A percentile compares a stretch with the other conserved stretches of the same genome.
These are phyloP conservation scores for Chrysotoxum bicinctum DNA, from an alignment of 2,888 invertebrate genomes.

Conservation along the genomic window DNA sequence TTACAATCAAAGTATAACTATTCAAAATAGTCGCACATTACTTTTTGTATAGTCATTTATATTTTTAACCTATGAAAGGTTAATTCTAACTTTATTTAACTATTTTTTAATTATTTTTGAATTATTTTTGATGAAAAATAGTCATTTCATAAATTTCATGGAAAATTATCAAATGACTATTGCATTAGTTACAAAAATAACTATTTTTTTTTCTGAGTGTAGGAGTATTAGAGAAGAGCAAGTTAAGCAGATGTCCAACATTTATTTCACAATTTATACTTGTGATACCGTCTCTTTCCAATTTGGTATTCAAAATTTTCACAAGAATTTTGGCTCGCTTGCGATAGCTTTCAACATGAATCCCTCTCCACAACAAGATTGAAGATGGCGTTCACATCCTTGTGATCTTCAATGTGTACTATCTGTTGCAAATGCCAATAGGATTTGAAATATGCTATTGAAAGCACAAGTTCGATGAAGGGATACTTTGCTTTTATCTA, in stretches of 20 bases:
- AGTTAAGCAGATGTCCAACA: not conserved
- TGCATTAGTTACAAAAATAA: too few relatives aligned
- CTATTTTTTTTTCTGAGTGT: too few relatives aligned
- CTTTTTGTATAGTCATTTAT: too few relatives aligned
- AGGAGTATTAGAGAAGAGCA: not conserved
- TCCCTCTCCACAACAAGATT: not conserved
- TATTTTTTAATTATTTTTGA: too few relatives aligned
- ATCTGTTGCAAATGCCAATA: not conserved
- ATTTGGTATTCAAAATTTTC: not conserved
- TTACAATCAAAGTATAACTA: too few relatives aligned
- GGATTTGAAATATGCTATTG: not conserved
- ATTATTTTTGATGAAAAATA: too few relatives aligned
- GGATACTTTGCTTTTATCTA: not conserved
- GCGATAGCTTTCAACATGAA: too few relatives aligned
- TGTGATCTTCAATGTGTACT: not conserved
- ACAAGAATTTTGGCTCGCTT: not conserved
- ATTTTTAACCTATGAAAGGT: too few relatives aligned
- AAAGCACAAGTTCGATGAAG: not conserved
- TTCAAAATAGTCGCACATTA: too few relatives aligned
- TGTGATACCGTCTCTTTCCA: fast-evolving
- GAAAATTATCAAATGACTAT: too few relatives aligned
- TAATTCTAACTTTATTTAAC: too few relatives aligned
- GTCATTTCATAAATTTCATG: too few relatives aligned
- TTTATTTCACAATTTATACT: not conserved
- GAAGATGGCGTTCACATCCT: not conserved